Conservation (phyloP, 2,888 invertebrate genomes). For the Campoletis raptor region DNA sequence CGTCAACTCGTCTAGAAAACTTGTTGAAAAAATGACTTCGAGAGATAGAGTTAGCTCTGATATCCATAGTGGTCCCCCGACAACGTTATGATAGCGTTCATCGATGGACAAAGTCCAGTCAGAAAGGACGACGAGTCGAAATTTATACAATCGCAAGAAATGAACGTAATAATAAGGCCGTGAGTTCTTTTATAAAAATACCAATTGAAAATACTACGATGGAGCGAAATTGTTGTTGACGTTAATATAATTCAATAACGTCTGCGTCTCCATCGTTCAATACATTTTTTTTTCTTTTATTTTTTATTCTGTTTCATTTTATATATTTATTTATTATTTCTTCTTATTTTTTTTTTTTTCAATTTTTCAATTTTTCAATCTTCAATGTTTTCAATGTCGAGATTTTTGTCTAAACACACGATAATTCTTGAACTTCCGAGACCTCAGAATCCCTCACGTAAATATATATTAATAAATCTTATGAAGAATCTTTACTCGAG, state of each 20-base stretch:
- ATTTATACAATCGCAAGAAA: slow-evolving; percentile 8
- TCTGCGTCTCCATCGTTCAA: not conserved
- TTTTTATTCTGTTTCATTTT: not conserved
- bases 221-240: not conserved
- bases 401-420: not conserved
- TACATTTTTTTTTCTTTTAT: not conserved
- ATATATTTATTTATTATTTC: too few relatives aligned
- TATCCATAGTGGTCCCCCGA: slow-evolving; percentile 4
- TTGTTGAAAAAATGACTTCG: not conserved
- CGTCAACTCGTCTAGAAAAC: not conserved
- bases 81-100: slow-evolving; percentile 30
- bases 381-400: not conserved
- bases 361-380: too few relatives aligned
- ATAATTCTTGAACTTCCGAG: not conserved
- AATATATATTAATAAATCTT: not conserved
- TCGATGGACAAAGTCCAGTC: slow-evolving; percentile 40
- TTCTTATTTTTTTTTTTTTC: not conserved
- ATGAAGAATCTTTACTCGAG: not conserved
- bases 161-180: slow-evolving; percentile 26
- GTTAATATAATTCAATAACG: not conserved
- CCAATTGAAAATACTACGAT: not conserved
- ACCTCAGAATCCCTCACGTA: not conserved
- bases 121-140: slow-evolving; percentile 31
- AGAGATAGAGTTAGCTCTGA: slow-evolving; percentile 1
- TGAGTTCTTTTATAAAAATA: not conserved